These are phyloP conservation scores for Porites evermanni DNA, from an alignment of 92 coral and sea anemone species.

Conservation along the genomic window DNA sequence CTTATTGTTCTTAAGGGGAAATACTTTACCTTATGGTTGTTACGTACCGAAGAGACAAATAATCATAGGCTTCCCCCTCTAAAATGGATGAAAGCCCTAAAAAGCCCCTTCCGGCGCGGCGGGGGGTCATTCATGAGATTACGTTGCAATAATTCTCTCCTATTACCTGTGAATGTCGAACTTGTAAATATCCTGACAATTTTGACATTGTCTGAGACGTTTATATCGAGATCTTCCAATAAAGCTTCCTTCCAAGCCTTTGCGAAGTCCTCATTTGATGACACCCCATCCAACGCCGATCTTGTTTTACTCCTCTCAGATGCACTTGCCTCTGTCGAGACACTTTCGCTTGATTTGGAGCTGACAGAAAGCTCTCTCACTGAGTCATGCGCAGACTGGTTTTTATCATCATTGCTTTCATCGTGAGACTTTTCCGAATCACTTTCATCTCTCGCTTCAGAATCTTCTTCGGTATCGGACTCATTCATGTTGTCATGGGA, in stretches of 20 bases:
- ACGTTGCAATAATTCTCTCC: not conserved
- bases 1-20: no score
- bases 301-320: not conserved
- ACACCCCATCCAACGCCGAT: not conserved
- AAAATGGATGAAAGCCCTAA: no score
- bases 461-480: slow-evolving; percentile 14
- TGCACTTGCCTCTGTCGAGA: not conserved
- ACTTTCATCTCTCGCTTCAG: slow-evolving; percentile 14
- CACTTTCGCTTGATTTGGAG: slow-evolving; percentile 11
- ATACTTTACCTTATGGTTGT: no score
- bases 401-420: not conserved
- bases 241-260: slow-evolving; percentile 48
- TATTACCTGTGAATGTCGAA: slow-evolving; percentile 87
- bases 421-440: slow-evolving; percentile 4
- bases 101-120: no score
- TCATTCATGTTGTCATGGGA: slow-evolving; percentile 20
- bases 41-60: no score
- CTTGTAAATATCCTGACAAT: slow-evolving; percentile 91
- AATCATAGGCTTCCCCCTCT: no score
- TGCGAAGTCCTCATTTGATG: slow-evolving; percentile 14
- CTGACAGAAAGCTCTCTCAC: not conserved
- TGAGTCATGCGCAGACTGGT: not conserved
- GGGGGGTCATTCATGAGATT: not conserved
- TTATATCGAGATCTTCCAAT: slow-evolving; percentile 65
- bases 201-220: slow-evolving; percentile 71